Percentiles rank a stretch among this genome's conserved stretches.
phyloP scores from a whole-genome alignment of 2,888 invertebrate species.

The Lepidocyrtoides sp. region DNA sequence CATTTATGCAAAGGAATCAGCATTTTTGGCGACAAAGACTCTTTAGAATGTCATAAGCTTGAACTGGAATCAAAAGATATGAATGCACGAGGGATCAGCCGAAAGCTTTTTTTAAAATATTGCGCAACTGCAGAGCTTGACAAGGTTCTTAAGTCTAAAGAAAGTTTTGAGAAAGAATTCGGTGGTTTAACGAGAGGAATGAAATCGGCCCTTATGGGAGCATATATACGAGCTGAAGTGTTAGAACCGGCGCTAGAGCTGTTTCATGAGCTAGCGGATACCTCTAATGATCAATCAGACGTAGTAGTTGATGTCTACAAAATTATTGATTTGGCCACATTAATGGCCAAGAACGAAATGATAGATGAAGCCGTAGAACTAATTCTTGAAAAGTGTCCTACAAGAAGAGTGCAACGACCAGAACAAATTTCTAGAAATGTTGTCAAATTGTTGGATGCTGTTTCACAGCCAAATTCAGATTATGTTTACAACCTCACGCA shows the following conservation, averaged over 20 bases:
- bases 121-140: constrained; percentile 73
- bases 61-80: constrained; percentile 76
- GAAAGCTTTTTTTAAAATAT: constrained; percentile 81
- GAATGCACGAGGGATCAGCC: constrained; percentile 71
- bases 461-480: constrained; percentile 23
- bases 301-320: constrained; percentile 73
- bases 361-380: constrained; percentile 41
- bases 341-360: constrained; percentile 63
- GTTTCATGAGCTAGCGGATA: constrained; percentile 31
- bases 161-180: constrained; percentile 62
- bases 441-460: constrained; percentile 66
- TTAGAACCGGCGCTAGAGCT: constrained; percentile 54
- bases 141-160: constrained; percentile 67
- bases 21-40: too few relatives aligned
- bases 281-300: not conserved
- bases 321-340: constrained; percentile 78
- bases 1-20: too few relatives aligned
- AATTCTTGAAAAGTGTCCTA: constrained; percentile 41
- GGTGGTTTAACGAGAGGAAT: constrained; percentile 72
- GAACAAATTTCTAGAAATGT: constrained; percentile 75
- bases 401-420: not conserved
- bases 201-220: constrained; percentile 72
- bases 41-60: constrained; percentile 74
- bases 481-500: constrained; percentile 41
- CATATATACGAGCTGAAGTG: constrained; percentile 47